Evolutionary conservation across 2,888 invertebrate species (phyloP).

Genomic region (Cenopis cana): DNA sequence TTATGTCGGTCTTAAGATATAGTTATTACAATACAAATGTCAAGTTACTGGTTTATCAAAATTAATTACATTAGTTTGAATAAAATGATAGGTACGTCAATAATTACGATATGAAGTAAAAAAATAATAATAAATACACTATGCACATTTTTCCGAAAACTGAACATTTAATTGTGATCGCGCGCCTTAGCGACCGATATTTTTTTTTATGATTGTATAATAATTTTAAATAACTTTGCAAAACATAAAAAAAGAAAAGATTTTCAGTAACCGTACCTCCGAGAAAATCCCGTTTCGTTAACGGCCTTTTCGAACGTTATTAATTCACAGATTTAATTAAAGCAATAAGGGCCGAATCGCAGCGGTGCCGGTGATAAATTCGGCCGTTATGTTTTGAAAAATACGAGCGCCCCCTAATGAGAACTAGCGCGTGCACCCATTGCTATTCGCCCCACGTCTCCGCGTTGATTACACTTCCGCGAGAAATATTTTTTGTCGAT

Average conservation of each 20-base stretch:
- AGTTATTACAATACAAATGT: no score
- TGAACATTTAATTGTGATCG: no score
- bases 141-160: no score
- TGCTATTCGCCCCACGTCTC: slow-evolving; percentile 49
- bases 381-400: slow-evolving; percentile 54
- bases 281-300: slow-evolving; percentile 22
- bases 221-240: neutral
- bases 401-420: slow-evolving; percentile 47
- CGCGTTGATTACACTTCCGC: slow-evolving; percentile 54
- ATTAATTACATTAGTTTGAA: no score
- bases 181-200: no score
- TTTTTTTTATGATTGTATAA: no score
- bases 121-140: no score
- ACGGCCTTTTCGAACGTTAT: slow-evolving; percentile 37
- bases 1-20: no score
- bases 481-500: slow-evolving; percentile 46
- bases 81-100: no score
- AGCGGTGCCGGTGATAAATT: slow-evolving; percentile 54
- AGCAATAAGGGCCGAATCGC: slow-evolving; percentile 53
- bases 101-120: no score
- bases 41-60: no score
- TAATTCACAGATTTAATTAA: slow-evolving; percentile 47
- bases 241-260: slow-evolving; percentile 8
- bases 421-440: slow-evolving; percentile 49
- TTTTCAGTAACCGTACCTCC: slow-evolving; percentile 16